Evolutionary conservation across 2,888 invertebrate species (phyloP).

Genomic region (Ctena decussata): DNA sequence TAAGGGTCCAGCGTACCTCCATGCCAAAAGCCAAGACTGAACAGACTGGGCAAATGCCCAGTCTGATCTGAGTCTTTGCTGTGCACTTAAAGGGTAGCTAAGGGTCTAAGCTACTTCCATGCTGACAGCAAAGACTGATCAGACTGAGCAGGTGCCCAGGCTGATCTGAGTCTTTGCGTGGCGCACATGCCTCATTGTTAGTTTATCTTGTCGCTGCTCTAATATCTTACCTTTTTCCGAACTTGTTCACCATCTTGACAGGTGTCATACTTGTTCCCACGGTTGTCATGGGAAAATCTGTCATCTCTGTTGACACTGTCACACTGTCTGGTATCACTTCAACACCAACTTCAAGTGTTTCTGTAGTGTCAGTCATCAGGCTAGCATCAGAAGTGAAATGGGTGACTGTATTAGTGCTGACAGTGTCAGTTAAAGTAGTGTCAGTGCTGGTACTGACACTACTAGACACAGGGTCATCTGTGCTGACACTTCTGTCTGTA

Average conservation of each 20-base stretch:
- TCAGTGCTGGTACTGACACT: background rate
- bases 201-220: too few species aligned
- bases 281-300: conserved; percentile 52
- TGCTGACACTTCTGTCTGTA: background rate
- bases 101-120: too few species aligned
- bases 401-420: background rate
- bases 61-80: too few species aligned
- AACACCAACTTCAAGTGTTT: conserved; percentile 40
- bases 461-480: background rate
- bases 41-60: too few species aligned
- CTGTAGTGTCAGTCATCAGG: conserved; percentile 1
- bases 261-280: conserved; percentile 77
- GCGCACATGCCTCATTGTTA: too few species aligned
- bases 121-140: too few species aligned
- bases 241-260: conserved; percentile 67
- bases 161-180: too few species aligned
- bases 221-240: conserved; percentile 59
- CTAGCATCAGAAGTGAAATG: too few species aligned
- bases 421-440: background rate
- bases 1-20: too few species aligned
- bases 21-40: too few species aligned
- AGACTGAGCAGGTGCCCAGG: too few species aligned
- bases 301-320: conserved; percentile 65
- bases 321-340: conserved; percentile 39
- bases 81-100: too few species aligned